Conservation (phyloP, 2,797 vertebrate genomes). For the Pitangus sulphuratus region DNA sequence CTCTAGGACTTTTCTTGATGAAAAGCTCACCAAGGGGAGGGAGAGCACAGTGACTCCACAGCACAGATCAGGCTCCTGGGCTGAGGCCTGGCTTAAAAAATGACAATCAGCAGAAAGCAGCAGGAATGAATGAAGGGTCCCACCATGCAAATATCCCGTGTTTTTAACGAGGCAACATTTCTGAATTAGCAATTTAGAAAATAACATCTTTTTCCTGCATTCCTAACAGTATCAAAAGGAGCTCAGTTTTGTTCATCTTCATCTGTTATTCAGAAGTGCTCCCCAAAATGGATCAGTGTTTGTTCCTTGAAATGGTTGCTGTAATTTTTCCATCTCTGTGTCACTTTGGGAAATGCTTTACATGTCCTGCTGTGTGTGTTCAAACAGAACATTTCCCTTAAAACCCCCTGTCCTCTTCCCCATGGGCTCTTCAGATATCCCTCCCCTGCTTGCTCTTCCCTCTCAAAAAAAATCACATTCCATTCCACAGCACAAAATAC, state of each 20-base stretch:
- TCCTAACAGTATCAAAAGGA: background rate
- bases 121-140: background rate
- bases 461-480: background rate
- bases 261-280: background rate
- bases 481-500: background rate
- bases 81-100: background rate
- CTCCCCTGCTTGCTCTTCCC: background rate
- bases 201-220: background rate
- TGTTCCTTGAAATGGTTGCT: background rate
- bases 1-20: background rate
- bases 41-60: background rate
- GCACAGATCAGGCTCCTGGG: background rate
- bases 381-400: background rate
- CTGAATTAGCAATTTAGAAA: constrained; percentile 19
- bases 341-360: background rate
- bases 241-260: background rate
- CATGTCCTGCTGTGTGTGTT: background rate
- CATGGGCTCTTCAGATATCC: background rate
- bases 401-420: background rate
- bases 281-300: background rate
- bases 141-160: background rate
- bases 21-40: background rate
- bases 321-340: background rate
- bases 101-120: background rate
- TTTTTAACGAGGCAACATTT: background rate